Percentiles rank a stretch among this genome's conserved stretches.
Conservation (phyloP, 2,888 invertebrate genomes). For the Allacma fusca region DNA sequence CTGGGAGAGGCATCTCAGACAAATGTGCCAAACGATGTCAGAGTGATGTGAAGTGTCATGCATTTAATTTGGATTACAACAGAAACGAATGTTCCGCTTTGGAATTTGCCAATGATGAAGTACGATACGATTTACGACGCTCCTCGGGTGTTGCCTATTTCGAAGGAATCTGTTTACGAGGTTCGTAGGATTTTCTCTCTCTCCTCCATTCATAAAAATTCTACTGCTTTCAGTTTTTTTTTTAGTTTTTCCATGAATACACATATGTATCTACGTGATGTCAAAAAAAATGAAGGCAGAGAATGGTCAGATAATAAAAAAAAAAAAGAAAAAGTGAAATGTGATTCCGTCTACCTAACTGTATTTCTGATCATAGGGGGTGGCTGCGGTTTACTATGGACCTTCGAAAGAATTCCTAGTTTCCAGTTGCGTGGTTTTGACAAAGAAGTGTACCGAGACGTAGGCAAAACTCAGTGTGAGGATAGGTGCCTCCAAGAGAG, state of each 20-base stretch:
- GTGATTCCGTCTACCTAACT: background rate
- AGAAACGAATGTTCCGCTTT: conserved; percentile 64
- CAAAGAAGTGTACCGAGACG: conserved; percentile 62
- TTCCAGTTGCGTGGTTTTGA: conserved; percentile 65
- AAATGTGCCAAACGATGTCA: conserved; percentile 64
- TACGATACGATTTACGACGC: conserved; percentile 63
- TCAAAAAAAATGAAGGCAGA: too few species aligned
- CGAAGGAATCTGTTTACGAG: conserved; percentile 64
- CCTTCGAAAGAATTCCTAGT: conserved; percentile 67
- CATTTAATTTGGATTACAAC: conserved; percentile 65
- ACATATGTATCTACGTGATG: too few species aligned
- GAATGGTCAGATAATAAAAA: too few species aligned
- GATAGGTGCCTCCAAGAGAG: conserved; percentile 67
- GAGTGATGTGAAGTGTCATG: conserved; percentile 64
- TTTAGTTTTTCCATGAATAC: too few species aligned
- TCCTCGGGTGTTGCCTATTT: conserved; percentile 64
- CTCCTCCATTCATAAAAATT: too few species aligned
- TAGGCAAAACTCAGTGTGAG: conserved; percentile 66
- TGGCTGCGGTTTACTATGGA: conserved; percentile 65
- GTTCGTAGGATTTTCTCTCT: conserved; percentile 52
- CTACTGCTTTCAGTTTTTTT: too few species aligned
- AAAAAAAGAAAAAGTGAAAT: too few species aligned
- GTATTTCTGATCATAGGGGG: conserved; percentile 61
- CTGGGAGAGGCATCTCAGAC: conserved; percentile 64
- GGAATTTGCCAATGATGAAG: conserved; percentile 62